Evolutionary conservation across 1,140 invertebrate genomes (phyloP), one percentile per base, ranked within the genome.

Genomic region (Delia radicum): DNA sequence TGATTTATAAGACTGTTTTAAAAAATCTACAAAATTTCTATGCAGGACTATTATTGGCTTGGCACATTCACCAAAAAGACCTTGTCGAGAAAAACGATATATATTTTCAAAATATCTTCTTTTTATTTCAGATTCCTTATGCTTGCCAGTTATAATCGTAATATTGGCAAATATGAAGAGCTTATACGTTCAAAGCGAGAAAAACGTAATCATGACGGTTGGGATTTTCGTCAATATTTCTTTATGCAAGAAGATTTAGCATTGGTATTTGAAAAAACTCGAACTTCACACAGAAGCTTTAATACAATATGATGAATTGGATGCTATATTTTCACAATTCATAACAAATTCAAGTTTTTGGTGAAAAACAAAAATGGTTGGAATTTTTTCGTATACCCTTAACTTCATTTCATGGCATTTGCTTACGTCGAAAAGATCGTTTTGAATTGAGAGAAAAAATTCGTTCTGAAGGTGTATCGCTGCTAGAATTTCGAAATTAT

Each of bases 321-420:
- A 98, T 89, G 97, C 97, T 73, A 90, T 98, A 69, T 98, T 99
- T 87, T 96, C 96, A 12, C 96, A 98, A 88, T 98, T 98, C 89
- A 92, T 98, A 46, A 91, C 97, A 75, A 98, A 98, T 88, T 95
- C 95, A 62, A 93, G 94, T 84, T 90, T n/a, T 94, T 77, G 94
- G 94, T 82, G 93, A 94, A 79, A 91, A 91, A 83, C 92, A 94
- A 76, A 90, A 90, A 74, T 97, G 96, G 96, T 86, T 97, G 76
- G 88, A 87, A 65, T 90, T 90, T 28, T 95, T 96, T 81, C 91
- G 93, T 84, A 89, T 88, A 77, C 91, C 93, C 2, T 89, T 96
- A 71, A 93, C 92, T 74, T 90, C 90, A 67, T 98, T 96, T 93
- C 91, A 93, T 80, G 95, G 95, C 3, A 89, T 97, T 2, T 92